Conservation (phyloP, 2,888 invertebrate species). For the Chymomyza fuscimana region DNA sequence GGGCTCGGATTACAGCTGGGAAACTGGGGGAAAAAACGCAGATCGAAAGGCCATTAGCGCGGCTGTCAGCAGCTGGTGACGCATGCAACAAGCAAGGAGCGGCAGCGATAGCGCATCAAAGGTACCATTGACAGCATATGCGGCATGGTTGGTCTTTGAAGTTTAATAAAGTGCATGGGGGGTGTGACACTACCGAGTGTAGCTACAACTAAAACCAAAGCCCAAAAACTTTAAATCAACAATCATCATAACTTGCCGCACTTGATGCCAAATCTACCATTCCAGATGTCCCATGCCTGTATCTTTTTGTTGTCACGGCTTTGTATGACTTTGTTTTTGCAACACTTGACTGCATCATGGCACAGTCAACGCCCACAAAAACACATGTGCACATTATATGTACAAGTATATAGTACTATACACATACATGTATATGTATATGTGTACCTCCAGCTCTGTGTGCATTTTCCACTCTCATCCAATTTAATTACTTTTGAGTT, state of each 20-base stretch:
- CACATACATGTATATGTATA: neutral
- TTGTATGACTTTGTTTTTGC: constrained; percentile 45
- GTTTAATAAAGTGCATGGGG: constrained; percentile 58
- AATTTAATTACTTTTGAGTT: constrained; percentile 70
- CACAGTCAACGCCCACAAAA: constrained; percentile 40
- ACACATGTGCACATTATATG: constrained; percentile 15
- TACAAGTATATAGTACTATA: constrained; percentile 1
- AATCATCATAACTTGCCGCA: constrained; percentile 65
- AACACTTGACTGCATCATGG: constrained; percentile 60
- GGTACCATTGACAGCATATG: constrained; percentile 54
- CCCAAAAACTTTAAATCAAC: constrained; percentile 66
- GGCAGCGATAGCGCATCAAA: constrained; percentile 52
- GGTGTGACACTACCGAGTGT: neutral
- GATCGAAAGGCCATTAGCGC: constrained; percentile 49
- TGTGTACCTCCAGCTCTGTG: constrained; percentile 3
- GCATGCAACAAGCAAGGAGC: constrained; percentile 30
- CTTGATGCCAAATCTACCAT: neutral
- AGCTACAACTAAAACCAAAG: constrained; percentile 32
- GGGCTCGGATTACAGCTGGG: constrained; percentile 57
- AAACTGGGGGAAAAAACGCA: constrained; percentile 8
- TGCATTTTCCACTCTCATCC: constrained; percentile 55
- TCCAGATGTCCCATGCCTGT: neutral
- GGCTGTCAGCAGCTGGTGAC: constrained; percentile 47
- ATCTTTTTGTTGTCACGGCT: constrained; percentile 11
- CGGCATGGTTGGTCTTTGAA: constrained; percentile 65